Conservation (phyloP, 1,140 invertebrate genomes). For the Nebria ingens region DNA sequence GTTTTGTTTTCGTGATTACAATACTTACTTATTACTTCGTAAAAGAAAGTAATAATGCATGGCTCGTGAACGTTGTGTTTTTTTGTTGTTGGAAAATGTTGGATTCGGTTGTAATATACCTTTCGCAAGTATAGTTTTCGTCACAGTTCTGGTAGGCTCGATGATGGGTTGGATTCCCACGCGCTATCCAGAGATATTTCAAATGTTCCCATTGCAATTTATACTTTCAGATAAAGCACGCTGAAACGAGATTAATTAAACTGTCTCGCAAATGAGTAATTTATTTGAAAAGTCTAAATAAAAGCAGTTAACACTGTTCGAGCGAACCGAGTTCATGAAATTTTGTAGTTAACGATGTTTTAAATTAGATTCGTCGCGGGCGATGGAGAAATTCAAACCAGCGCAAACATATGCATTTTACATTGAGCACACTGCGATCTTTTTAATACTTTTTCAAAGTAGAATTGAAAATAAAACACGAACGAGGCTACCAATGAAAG, state of each 20-base stretch:
- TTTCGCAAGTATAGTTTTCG: too few species aligned
- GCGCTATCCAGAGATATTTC: too few species aligned
- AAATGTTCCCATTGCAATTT: constrained; percentile 3
- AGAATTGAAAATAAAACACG: not conserved
- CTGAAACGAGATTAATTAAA: constrained; percentile 8
- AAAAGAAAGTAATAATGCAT: too few species aligned
- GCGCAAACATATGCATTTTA: not conserved
- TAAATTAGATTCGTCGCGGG: constrained; percentile 4
- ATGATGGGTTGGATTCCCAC: too few species aligned
- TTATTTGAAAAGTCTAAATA: constrained; percentile 10
- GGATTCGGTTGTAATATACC: too few species aligned
- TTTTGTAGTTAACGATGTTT: constrained; percentile 8
- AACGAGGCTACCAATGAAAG: too few species aligned
- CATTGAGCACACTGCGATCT: too few species aligned
- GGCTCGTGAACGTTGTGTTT: too few species aligned
- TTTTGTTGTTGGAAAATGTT: too few species aligned
- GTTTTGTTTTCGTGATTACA: too few species aligned
- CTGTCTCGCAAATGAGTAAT: constrained; percentile 3
- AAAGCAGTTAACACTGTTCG: constrained; percentile 1
- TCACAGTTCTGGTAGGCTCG: too few species aligned
- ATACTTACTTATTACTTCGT: too few species aligned
- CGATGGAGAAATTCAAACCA: not conserved
- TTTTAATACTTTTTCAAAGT: not conserved
- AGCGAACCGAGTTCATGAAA: constrained; percentile 1
- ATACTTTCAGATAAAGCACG: constrained; percentile 9